Evolutionary conservation across 2,888 invertebrate genomes (phyloP).

Genomic region (Eristalinus aeneus): DNA sequence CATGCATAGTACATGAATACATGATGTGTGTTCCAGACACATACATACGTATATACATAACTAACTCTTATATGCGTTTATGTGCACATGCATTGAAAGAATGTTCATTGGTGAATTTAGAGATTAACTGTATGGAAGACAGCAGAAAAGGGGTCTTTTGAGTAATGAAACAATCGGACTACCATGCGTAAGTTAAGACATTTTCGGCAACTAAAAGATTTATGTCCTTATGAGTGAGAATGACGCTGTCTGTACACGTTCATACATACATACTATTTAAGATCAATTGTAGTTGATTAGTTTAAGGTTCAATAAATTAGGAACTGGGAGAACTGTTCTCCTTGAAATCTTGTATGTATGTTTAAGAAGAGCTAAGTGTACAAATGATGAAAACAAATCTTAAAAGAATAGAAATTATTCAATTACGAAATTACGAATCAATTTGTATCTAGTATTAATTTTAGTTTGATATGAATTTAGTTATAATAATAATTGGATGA

Average conservation of each 20-base stretch:
- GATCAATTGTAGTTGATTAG: too few species aligned
- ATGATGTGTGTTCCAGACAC: background rate
- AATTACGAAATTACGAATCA: too few species aligned
- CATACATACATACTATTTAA: too few species aligned
- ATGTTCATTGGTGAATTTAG: slow-evolving; percentile 4
- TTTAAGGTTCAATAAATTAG: too few species aligned
- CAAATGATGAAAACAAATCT: too few species aligned
- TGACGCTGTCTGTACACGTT: background rate
- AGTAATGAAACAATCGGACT: slow-evolving; percentile 13
- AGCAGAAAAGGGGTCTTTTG: background rate
- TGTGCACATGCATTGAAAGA: background rate
- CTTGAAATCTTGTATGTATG: too few species aligned
- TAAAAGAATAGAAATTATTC: too few species aligned
- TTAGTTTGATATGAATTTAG: too few species aligned
- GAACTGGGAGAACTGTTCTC: too few species aligned
- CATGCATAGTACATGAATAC: background rate
- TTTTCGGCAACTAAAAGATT: slow-evolving; percentile 15
- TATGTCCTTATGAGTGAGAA: background rate
- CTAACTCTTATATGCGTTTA: background rate
- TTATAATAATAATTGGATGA: too few species aligned
- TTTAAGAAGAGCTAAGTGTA: too few species aligned
- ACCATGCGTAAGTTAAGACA: background rate
- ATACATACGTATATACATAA: background rate
- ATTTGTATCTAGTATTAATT: too few species aligned
- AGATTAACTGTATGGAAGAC: background rate